These are phyloP conservation scores for Machaerirhynchus nigripectus DNA, from an alignment of 2,113 vertebrate genomes.

Conservation along the genomic window DNA sequence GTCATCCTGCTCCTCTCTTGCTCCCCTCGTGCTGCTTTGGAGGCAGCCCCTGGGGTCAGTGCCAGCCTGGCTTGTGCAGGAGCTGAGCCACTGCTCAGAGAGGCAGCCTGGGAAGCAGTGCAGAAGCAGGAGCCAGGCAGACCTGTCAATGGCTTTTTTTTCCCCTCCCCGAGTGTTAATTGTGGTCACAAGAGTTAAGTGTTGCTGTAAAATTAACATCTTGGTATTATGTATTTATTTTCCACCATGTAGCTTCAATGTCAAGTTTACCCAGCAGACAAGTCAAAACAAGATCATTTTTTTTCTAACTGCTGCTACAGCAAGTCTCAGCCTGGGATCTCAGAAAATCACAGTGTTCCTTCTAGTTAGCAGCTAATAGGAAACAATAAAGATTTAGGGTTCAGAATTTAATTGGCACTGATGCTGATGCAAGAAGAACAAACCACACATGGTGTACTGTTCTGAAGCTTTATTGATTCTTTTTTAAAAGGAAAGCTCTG, in stretches of 20 bases:
- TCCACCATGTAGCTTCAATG: constrained; percentile 8
- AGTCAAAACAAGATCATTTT: constrained; percentile 46
- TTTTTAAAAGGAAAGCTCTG: constrained; percentile 28
- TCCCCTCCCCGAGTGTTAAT: not conserved
- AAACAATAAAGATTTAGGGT: constrained; percentile 54
- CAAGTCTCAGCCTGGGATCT: constrained; percentile 38
- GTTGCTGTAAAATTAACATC: constrained; percentile 60
- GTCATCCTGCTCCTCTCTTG: not conserved
- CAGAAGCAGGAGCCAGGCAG: constrained; percentile 3
- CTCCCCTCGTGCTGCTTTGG: constrained; percentile 7
- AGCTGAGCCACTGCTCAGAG: not conserved
- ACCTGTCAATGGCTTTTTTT: constrained; percentile 13
- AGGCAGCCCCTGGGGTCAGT: constrained; percentile 20
- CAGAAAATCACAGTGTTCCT: not conserved
- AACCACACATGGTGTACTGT: not conserved
- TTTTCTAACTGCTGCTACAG: not conserved
- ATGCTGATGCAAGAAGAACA: constrained; percentile 12
- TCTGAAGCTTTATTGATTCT: constrained; percentile 49
- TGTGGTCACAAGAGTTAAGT: constrained; percentile 62
- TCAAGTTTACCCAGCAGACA: constrained; percentile 42
- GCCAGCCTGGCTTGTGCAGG: not conserved
- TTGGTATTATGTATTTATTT: constrained; percentile 49
- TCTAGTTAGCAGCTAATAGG: constrained; percentile 39
- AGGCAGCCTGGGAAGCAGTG: not conserved
- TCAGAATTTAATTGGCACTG: constrained; percentile 49